Percentiles rank a stretch among this genome's conserved stretches.
These are phyloP conservation scores for Mastomys natalensis DNA, from an alignment of 2,113 vertebrate species.

Conservation along the genomic window DNA sequence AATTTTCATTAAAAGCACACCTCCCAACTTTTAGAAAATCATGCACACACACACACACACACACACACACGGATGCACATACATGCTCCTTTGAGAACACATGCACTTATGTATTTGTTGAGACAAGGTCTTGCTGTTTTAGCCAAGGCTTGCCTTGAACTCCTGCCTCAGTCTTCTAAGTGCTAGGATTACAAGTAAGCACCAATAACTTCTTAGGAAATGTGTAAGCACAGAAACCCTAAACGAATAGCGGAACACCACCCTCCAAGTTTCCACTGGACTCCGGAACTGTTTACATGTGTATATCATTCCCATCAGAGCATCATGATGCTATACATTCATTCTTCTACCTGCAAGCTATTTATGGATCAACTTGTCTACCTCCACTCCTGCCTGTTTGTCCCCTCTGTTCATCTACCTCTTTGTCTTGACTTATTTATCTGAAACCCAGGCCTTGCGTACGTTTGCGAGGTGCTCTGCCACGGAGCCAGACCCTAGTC, in stretches of 20 bases:
- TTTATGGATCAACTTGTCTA: not conserved
- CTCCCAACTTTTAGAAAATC: not conserved
- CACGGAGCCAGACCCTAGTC: not conserved
- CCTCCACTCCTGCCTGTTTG: not conserved
- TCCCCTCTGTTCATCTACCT: not conserved
- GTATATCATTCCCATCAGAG: no score
- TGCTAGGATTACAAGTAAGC: not conserved
- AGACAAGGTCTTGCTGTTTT: not conserved
- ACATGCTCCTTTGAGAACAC: not conserved
- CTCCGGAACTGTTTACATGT: not conserved
- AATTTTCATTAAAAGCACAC: slow-evolving; percentile 9
- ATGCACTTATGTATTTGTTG: not conserved
- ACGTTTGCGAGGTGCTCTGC: not conserved
- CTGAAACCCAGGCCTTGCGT: not conserved
- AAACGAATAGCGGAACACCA: not conserved
- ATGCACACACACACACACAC: not conserved
- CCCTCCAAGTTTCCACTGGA: not conserved
- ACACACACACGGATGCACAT: no score
- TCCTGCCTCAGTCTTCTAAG: not conserved
- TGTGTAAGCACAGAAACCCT: not conserved
- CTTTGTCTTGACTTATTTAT: not conserved
- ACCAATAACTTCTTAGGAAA: not conserved
- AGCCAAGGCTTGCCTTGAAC: not conserved
- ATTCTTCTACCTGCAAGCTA: not conserved
- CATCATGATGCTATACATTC: not conserved